These are phyloP conservation scores for Metaphire vulgaris DNA, from an alignment of 1,140 invertebrate species.

Conservation along the genomic window DNA sequence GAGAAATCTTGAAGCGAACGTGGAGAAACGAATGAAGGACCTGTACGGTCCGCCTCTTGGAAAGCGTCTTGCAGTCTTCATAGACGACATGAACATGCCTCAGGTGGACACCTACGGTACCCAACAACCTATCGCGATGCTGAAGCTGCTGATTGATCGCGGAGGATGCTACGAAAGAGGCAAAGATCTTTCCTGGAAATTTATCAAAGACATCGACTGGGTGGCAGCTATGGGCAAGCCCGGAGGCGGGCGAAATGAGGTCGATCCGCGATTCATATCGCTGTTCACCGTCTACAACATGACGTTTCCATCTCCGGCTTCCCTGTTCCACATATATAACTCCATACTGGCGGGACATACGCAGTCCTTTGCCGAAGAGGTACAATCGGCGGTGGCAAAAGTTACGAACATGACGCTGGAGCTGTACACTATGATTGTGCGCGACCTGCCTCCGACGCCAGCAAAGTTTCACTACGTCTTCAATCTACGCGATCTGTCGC, in stretches of 20 bases:
- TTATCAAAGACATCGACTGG: constrained; percentile 68
- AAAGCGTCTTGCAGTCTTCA: constrained; percentile 77
- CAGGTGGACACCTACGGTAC: constrained; percentile 78
- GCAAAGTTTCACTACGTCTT: constrained; percentile 55
- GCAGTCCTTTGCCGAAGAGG: constrained; percentile 60
- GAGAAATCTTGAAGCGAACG: constrained; percentile 71
- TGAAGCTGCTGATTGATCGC: constrained; percentile 76
- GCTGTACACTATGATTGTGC: constrained; percentile 68
- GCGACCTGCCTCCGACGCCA: constrained; percentile 62
- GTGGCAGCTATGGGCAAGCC: constrained; percentile 61
- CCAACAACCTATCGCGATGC: constrained; percentile 80
- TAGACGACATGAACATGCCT: constrained; percentile 92
- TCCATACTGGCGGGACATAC: constrained; percentile 74
- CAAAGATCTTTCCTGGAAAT: constrained; percentile 84
- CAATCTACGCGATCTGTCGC: constrained; percentile 52
- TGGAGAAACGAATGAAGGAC: constrained; percentile 82
- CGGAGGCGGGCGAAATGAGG: constrained; percentile 76
- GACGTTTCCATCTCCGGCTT: constrained; percentile 65
- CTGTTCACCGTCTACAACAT: constrained; percentile 81
- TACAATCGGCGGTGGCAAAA: constrained; percentile 59
- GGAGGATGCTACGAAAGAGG: constrained; percentile 78
- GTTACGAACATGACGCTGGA: constrained; percentile 71
- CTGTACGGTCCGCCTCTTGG: constrained; percentile 77
- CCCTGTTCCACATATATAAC: constrained; percentile 56
- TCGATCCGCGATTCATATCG: constrained; percentile 81